Conservation (phyloP, 2,113 vertebrate genomes). For the Tonatia bakeri region DNA sequence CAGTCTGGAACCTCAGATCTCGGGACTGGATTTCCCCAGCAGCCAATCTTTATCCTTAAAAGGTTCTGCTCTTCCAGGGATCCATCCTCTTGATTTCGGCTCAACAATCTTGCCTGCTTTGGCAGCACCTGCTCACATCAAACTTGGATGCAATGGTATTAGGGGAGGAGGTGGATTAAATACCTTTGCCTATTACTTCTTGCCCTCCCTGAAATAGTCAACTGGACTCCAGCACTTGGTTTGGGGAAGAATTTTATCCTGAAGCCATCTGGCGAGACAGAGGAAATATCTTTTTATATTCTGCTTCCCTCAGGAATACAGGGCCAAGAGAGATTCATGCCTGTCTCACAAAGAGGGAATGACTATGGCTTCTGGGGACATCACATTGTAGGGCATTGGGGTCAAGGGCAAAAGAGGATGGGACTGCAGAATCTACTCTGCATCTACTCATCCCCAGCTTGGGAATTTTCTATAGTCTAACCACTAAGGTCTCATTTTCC, state of each 20-base stretch:
- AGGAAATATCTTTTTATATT: constrained; percentile 27
- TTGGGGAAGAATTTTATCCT: constrained; percentile 55
- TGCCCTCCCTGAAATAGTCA: constrained; percentile 19
- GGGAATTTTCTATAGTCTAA: not conserved
- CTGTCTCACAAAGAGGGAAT: constrained; percentile 21
- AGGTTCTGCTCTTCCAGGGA: not conserved
- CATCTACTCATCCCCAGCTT: not conserved
- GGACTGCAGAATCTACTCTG: not conserved
- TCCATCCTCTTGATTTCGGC: not conserved
- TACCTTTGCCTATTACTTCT: constrained; percentile 44
- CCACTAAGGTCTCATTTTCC: not conserved
- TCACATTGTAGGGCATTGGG: not conserved
- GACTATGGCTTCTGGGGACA: not conserved
- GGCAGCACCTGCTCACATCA: not conserved
- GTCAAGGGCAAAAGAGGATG: not conserved
- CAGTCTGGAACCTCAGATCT: not conserved
- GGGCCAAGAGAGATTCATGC: constrained; percentile 34
- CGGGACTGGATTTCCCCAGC: not conserved
- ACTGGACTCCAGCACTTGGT: constrained; percentile 24
- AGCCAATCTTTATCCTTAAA: not conserved
- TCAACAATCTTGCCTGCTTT: not conserved
- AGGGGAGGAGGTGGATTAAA: not conserved
- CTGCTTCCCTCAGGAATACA: not conserved
- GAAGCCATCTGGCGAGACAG: constrained; percentile 53
- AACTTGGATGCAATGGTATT: not conserved